Evolutionary conservation across 2,113 vertebrate genomes (phyloP).

Genomic region (Stercorarius parasiticus): DNA sequence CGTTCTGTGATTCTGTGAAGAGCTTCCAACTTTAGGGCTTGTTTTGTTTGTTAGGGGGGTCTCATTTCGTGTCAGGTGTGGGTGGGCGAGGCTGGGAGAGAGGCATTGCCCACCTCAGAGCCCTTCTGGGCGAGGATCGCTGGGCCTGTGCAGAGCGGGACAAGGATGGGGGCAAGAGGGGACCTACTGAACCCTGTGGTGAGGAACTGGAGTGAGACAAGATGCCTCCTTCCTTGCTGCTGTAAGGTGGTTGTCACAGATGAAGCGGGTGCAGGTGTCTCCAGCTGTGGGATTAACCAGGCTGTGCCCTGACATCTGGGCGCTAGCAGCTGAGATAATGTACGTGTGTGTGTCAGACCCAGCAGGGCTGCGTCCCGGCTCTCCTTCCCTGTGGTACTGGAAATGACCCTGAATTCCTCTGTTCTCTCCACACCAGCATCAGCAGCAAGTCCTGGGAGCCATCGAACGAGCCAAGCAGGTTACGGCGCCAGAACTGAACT

Average conservation of each 20-base stretch:
- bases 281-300: not conserved
- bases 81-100: not conserved
- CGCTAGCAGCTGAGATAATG: too few relatives aligned
- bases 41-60: not conserved
- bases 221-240: not conserved
- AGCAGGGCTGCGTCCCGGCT: too few relatives aligned
- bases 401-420: not conserved
- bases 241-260: not conserved
- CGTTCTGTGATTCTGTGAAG: too few relatives aligned
- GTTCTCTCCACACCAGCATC: slow-evolving; percentile 79
- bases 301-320: not conserved
- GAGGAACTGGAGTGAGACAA: not conserved
- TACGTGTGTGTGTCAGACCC: not conserved
- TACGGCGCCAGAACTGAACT: slow-evolving; percentile 95
- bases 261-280: not conserved
- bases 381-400: not conserved
- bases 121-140: not conserved
- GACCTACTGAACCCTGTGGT: not conserved
- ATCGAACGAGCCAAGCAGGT: slow-evolving; percentile 98
- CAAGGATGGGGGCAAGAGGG: not conserved
- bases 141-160: not conserved
- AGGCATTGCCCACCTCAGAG: not conserved
- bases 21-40: not conserved
- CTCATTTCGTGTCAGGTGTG: not conserved
- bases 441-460: slow-evolving; percentile 96